Percentiles rank a stretch among this genome's conserved stretches.
These are phyloP conservation scores for Microdon myrmicae DNA, from an alignment of 2,888 invertebrate species.

Conservation along the genomic window DNA sequence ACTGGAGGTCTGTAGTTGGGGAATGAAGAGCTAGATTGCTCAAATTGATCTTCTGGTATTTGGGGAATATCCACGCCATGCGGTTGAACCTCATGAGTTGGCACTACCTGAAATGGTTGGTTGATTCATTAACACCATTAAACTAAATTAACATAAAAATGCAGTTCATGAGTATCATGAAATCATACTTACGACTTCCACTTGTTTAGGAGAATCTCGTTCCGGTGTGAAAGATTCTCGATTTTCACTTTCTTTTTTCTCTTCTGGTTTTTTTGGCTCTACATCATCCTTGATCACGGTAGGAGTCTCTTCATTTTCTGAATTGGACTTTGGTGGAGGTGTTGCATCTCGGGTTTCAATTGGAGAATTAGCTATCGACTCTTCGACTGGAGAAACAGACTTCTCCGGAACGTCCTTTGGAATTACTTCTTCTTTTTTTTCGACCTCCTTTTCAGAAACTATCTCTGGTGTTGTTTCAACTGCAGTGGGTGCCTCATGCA, in stretches of 20 bases:
- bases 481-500: conserved; percentile 7
- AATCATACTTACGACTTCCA: conserved; percentile 35
- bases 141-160: neutral
- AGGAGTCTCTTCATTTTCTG: conserved; percentile 10
- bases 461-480: conserved; percentile 5
- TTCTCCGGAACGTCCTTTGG: neutral
- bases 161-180: neutral
- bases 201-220: conserved; percentile 23
- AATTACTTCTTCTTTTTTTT: neutral
- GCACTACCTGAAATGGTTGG: conserved; percentile 17
- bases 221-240: conserved; percentile 1
- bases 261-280: conserved; percentile 5
- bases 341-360: conserved; percentile 10
- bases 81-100: conserved; percentile 23
- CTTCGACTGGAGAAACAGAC: too few relatives aligned
- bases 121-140: conserved; percentile 4
- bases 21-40: conserved; percentile 20
- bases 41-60: conserved; percentile 23
- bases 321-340: conserved; percentile 21
- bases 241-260: conserved; percentile 3
- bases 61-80: conserved; percentile 23
- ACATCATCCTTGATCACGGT: conserved; percentile 11
- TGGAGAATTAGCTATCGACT: neutral
- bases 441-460: neutral
- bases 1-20: conserved; percentile 24